Percentiles rank a stretch among this genome's conserved stretches.
phyloP scores from a whole-genome alignment of 2,113 vertebrate genomes.

The Eptatretus burgeri region DNA sequence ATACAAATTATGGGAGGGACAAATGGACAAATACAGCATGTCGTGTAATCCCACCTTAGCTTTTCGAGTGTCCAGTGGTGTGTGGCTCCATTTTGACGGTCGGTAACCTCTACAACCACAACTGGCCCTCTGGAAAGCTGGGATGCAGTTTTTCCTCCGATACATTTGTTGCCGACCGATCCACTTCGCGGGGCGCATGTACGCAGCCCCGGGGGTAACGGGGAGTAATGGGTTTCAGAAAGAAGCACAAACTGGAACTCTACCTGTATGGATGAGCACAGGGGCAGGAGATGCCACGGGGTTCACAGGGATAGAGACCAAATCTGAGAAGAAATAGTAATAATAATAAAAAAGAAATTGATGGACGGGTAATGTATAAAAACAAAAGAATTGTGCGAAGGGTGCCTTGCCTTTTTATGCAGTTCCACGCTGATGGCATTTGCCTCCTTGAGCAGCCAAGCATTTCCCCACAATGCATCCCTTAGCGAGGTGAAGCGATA shows the following conservation, averaged over 20 bases:
- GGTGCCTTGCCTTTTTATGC: slow-evolving; percentile 56
- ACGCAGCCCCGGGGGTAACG: slow-evolving; percentile 42
- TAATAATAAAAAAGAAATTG: no score
- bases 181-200: slow-evolving; percentile 37
- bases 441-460: slow-evolving; percentile 87
- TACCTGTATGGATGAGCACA: slow-evolving; percentile 28
- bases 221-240: slow-evolving; percentile 76
- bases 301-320: background rate
- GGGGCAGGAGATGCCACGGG: rapidly evolving
- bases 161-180: no score
- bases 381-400: background rate
- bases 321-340: background rate
- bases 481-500: slow-evolving; percentile 92
- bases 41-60: slow-evolving; percentile 23
- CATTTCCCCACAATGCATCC: slow-evolving; percentile 75
- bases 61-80: slow-evolving; percentile 95
- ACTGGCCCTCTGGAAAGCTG: slow-evolving; percentile 63
- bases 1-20: no score
- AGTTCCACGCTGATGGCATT: slow-evolving; percentile 90
- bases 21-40: no score
- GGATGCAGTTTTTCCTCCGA: no score
- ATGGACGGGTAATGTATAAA: background rate
- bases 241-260: slow-evolving; percentile 94
- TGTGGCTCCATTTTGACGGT: slow-evolving; percentile 81
- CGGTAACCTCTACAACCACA: slow-evolving; percentile 78